Conservation (phyloP, 2,113 vertebrate species). For the Pteruthius melanotis region DNA sequence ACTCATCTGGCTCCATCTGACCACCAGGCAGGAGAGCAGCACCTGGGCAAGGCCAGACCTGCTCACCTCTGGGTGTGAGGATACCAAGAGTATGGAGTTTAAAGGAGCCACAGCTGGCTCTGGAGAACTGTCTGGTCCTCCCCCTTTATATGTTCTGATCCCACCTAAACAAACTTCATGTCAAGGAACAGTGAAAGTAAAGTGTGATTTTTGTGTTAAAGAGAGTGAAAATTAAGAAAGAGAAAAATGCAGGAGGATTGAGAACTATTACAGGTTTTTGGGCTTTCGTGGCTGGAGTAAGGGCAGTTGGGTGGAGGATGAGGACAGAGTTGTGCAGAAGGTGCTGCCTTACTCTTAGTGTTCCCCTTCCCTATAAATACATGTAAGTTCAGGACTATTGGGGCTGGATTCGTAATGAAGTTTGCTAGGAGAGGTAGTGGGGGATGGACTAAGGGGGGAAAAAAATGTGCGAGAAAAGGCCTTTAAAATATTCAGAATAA, state of each 20-base stretch:
- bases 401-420: background rate
- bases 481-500: background rate
- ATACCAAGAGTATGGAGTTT: background rate
- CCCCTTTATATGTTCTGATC: background rate
- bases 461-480: background rate
- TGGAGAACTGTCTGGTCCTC: background rate
- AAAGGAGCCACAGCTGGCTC: background rate
- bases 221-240: background rate
- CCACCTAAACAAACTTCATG: background rate
- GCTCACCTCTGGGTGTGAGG: background rate
- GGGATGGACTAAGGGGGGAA: rapidly evolving
- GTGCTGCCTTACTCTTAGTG: background rate
- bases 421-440: background rate
- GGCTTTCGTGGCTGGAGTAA: background rate
- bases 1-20: background rate
- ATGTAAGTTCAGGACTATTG: background rate
- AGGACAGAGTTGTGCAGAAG: background rate
- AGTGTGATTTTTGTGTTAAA: background rate
- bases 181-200: background rate
- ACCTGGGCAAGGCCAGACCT: background rate
- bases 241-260: background rate
- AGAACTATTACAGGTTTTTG: background rate
- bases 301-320: background rate
- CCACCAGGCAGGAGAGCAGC: background rate
- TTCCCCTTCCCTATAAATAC: background rate